These are phyloP conservation scores for Chaenodraco wilsoni DNA, from an alignment of 2,797 vertebrate species.

Conservation along the genomic window DNA sequence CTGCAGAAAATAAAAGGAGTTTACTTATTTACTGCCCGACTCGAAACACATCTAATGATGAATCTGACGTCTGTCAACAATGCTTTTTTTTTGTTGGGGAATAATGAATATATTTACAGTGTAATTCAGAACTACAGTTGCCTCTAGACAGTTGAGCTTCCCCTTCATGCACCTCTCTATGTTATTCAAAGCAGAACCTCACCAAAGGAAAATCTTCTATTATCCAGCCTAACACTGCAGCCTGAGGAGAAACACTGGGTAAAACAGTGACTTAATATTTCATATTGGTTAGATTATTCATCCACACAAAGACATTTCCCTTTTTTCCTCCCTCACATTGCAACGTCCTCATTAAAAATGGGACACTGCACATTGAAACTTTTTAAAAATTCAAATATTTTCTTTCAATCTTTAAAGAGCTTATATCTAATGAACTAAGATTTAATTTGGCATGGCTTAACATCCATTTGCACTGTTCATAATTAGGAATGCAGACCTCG, in stretches of 20 bases:
- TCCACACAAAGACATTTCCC: constrained; percentile 81
- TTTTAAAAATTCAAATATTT: constrained; percentile 86
- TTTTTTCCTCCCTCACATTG: constrained; percentile 72
- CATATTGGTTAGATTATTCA: constrained; percentile 85
- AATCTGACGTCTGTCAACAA: constrained; percentile 83
- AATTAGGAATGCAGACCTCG: constrained; percentile 83
- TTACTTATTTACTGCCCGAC: constrained; percentile 77
- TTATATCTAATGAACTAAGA: constrained; percentile 87
- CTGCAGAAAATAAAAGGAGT: constrained; percentile 69
- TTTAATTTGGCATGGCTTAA: constrained; percentile 86
- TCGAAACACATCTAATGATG: constrained; percentile 73
- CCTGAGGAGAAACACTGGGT: constrained; percentile 83
- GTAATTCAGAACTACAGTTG: constrained; percentile 77
- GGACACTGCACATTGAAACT: constrained; percentile 84
- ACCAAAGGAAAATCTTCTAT: constrained; percentile 84
- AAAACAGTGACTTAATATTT: constrained; percentile 86
- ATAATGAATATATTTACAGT: constrained; percentile 86
- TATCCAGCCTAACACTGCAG: constrained; percentile 83
- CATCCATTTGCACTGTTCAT: constrained; percentile 84
- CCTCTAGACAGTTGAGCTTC: constrained; percentile 83
- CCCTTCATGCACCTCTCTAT: constrained; percentile 83
- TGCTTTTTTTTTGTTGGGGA: constrained; percentile 64
- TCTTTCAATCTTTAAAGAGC: constrained; percentile 85
- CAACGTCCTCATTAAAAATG: constrained; percentile 84
- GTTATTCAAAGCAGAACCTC: constrained; percentile 82